Evolutionary conservation across 2,797 vertebrate genomes (phyloP).

Genomic region (Halcyon badia): DNA sequence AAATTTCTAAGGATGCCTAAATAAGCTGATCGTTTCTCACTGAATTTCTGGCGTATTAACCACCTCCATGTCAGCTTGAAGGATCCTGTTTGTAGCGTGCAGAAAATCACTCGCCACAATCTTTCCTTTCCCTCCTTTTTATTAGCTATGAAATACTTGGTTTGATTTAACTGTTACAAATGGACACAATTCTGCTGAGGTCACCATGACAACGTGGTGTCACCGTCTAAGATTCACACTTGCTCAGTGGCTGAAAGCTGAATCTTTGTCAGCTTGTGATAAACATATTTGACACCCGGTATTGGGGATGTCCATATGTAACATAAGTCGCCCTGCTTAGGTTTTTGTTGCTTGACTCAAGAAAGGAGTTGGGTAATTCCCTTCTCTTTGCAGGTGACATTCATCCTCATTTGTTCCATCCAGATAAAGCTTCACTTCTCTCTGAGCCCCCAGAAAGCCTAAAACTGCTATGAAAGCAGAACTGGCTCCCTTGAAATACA

Average conservation of each 20-base stretch:
- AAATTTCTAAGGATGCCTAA: slow-evolving; percentile 50
- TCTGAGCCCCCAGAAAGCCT: background rate
- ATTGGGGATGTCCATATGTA: background rate
- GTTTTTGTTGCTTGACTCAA: background rate
- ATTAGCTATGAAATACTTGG: background rate
- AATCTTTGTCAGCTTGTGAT: background rate
- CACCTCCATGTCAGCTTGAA: slow-evolving; percentile 17
- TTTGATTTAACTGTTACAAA: background rate
- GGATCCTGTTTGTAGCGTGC: slow-evolving; percentile 12
- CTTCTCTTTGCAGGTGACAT: background rate
- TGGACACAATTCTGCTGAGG: background rate
- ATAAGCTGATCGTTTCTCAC: slow-evolving; percentile 43
- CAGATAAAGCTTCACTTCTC: background rate
- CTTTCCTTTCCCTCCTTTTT: background rate
- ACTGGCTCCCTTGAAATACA: background rate
- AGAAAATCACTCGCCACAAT: background rate
- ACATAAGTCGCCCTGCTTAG: background rate
- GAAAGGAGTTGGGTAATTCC: slow-evolving; percentile 8
- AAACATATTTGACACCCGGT: background rate
- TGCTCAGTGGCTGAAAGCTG: background rate
- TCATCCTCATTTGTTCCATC: slow-evolving; percentile 45
- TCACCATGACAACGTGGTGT: background rate
- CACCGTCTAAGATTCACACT: accelerated
- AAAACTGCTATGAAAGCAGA: background rate
- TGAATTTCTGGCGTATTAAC: slow-evolving; percentile 65